Evolutionary conservation across 2,797 vertebrate genomes (phyloP).

Genomic region (Dipus sagitta): DNA sequence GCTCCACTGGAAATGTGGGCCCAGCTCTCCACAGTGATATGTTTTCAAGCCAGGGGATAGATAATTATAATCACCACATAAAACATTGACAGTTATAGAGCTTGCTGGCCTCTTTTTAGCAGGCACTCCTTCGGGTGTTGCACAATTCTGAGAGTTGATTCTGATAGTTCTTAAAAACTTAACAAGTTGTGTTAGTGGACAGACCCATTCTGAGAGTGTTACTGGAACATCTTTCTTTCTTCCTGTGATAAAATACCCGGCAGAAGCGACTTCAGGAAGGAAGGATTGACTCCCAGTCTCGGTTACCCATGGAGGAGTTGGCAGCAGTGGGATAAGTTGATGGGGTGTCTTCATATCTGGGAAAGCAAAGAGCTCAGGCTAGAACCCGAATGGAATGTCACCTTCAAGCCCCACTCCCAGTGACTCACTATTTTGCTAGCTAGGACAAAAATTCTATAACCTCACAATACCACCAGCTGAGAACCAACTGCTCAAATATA

Average conservation of each 20-base stretch:
- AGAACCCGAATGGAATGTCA: neutral
- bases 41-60: neutral
- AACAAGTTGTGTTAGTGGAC: neutral
- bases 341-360: neutral
- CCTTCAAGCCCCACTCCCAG: neutral
- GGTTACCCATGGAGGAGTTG: neutral
- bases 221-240: too few species aligned
- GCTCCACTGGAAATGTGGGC: neutral
- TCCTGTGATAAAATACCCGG: neutral
- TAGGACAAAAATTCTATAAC: neutral
- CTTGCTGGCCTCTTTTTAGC: neutral
- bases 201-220: neutral
- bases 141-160: neutral
- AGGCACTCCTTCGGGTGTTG: neutral
- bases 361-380: neutral
- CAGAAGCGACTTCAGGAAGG: neutral
- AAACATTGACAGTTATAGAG: neutral
- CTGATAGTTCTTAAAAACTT: neutral
- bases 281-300: neutral
- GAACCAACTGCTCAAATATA: neutral
- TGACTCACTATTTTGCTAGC: neutral
- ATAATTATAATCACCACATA: neutral
- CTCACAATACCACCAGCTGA: neutral
- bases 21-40: neutral
- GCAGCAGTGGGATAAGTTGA: neutral